Conservation (phyloP, 2,113 vertebrate species). For the Salvelinus sp. region DNA sequence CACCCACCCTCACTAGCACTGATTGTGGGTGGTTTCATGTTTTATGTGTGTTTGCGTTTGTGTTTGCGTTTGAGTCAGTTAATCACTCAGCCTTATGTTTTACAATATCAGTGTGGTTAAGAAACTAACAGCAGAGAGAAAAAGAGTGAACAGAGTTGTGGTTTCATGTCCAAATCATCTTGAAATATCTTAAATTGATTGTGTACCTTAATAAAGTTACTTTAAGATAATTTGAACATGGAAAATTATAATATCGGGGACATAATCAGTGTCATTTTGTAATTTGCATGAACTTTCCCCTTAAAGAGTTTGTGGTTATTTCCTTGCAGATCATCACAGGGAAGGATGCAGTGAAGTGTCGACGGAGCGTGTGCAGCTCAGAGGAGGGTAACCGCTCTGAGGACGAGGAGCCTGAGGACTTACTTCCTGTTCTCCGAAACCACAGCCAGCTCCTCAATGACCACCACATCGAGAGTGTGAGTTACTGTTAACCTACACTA, state of each 20-base stretch:
- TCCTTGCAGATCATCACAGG: conserved; percentile 86
- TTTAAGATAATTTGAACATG: no score
- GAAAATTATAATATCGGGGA: no score
- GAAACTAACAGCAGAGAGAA: no score
- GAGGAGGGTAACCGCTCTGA: conserved; percentile 72
- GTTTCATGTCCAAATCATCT: background rate
- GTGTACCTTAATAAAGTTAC: no score
- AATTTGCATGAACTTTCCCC: background rate
- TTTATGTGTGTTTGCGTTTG: background rate
- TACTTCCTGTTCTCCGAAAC: conserved; percentile 78
- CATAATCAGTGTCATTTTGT: background rate
- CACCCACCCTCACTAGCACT: background rate
- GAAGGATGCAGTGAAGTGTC: conserved; percentile 79
- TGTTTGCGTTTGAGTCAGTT: background rate
- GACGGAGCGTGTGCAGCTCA: conserved; percentile 83
- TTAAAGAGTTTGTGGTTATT: background rate
- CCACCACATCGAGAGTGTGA: conserved; percentile 84
- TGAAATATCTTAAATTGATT: no score
- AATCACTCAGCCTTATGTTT: background rate
- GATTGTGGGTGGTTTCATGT: background rate
- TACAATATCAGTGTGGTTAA: no score
- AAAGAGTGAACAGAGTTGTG: no score
- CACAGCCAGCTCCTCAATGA: conserved; percentile 84
- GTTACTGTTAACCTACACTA: conserved; percentile 16
- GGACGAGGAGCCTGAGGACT: conserved; percentile 57